Evolutionary conservation across 2,888 invertebrate genomes (phyloP).

Genomic region (Odontocolon sp.): DNA sequence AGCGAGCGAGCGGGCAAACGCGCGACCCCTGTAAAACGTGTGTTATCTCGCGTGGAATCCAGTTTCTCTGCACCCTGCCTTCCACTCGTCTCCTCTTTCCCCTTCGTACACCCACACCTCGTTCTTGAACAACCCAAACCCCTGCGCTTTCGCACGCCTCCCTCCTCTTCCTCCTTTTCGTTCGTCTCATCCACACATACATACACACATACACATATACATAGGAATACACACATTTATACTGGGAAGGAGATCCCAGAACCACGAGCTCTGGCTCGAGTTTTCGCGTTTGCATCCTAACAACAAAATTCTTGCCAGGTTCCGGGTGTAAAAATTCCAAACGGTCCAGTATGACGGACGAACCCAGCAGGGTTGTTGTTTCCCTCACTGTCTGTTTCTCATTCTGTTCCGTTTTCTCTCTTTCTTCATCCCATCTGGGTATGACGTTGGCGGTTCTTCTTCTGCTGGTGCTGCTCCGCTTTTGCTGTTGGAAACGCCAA

Average conservation of each 20-base stretch:
- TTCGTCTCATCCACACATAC: neutral
- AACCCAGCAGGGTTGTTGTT: neutral
- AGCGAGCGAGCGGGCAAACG: neutral
- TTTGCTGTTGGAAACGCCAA: constrained; percentile 45
- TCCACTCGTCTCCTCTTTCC: constrained; percentile 10
- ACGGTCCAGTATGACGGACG: constrained; percentile 64
- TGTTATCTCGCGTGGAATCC: constrained; percentile 60
- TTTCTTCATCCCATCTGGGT: constrained; percentile 15
- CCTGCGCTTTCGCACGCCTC: neutral
- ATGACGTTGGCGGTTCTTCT: no score
- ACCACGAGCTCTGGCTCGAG: constrained; percentile 13
- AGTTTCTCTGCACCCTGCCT: constrained; percentile 25
- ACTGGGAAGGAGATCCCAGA: neutral
- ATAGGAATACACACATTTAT: neutral
- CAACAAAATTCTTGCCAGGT: constrained; percentile 62
- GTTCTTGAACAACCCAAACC: constrained; percentile 9
- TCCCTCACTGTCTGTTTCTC: neutral
- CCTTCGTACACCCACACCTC: constrained; percentile 39
- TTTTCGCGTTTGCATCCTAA: constrained; percentile 53
- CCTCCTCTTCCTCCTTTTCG: neutral
- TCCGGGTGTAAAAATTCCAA: constrained; percentile 77
- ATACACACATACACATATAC: neutral
- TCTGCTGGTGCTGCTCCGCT: constrained; percentile 37
- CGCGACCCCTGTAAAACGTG: constrained; percentile 57
- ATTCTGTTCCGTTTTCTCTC: neutral